Conservation (phyloP, 2,888 invertebrate genomes). For the Heterodera filipjevi region DNA sequence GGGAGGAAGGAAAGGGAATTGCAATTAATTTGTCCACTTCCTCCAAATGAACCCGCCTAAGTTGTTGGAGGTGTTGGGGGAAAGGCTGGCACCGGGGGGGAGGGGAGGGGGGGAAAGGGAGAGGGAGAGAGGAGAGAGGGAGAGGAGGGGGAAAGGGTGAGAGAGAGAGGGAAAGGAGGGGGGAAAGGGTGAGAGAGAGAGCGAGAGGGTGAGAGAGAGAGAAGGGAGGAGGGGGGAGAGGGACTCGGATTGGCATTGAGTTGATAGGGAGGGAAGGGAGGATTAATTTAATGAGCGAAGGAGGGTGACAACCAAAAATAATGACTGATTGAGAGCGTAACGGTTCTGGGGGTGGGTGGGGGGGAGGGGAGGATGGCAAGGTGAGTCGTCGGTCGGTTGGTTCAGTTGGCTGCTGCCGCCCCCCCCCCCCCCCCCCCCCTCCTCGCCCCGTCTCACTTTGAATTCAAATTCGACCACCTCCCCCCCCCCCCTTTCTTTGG, state of each 20-base stretch:
- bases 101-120: neutral
- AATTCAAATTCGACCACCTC: neutral
- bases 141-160: neutral
- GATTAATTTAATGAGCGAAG: neutral
- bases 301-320: neutral
- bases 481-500: neutral
- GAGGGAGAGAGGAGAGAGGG: neutral
- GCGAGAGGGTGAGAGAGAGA: too few relatives aligned
- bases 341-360: neutral
- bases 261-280: neutral
- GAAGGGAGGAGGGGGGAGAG: neutral
- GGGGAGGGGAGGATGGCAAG: neutral
- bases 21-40: constrained; percentile 15
- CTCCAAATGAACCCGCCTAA: constrained; percentile 10
- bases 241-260: neutral
- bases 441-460: neutral
- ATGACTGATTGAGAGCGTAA: neutral
- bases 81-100: neutral
- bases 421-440: neutral
- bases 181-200: too few relatives aligned
- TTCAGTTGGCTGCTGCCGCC: neutral
- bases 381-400: neutral
- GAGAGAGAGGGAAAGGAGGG: neutral
- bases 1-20: neutral
- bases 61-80: neutral